phyloP scores from a whole-genome alignment of 1,140 invertebrate genomes.

The Neodiprion virginianus region DNA sequence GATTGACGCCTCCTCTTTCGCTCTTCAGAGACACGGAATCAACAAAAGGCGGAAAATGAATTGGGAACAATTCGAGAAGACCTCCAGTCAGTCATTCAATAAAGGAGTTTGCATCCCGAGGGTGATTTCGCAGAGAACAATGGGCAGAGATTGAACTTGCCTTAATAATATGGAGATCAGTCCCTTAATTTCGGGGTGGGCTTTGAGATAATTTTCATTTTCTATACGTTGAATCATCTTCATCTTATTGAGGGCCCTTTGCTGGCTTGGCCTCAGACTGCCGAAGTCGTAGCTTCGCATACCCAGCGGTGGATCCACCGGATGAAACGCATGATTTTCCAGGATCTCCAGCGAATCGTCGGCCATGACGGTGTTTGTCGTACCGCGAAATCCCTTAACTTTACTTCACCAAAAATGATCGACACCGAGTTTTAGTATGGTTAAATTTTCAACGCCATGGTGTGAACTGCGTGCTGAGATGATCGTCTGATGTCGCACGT shows the following conservation, averaged over 20 bases:
- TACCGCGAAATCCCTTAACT: background rate
- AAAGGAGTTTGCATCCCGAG: background rate
- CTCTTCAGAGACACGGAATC: too few relatives aligned
- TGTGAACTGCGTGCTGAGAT: too few relatives aligned
- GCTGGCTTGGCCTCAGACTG: conserved; percentile 30
- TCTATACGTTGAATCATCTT: conserved; percentile 27
- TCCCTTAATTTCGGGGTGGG: conserved; percentile 37
- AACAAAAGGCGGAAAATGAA: too few relatives aligned
- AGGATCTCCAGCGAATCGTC: conserved; percentile 21
- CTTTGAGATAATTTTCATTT: conserved; percentile 36
- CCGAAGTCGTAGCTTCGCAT: conserved; percentile 12
- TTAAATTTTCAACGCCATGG: too few relatives aligned
- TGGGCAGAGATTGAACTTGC: conserved; percentile 17
- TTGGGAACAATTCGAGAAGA: background rate
- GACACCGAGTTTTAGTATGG: too few relatives aligned
- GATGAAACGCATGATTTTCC: conserved; percentile 14
- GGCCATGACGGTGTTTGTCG: conserved; percentile 16
- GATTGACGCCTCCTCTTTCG: too few relatives aligned
- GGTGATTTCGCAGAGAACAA: background rate
- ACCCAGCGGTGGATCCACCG: conserved; percentile 4
- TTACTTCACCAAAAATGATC: too few relatives aligned
- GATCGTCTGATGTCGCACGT: too few relatives aligned
- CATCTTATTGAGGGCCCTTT: conserved; percentile 26
- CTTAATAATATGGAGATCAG: conserved; percentile 34
- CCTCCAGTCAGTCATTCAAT: background rate